phyloP scores from a whole-genome alignment of 2,888 invertebrate genomes.

The Hemistola chrysoprasaria region DNA sequence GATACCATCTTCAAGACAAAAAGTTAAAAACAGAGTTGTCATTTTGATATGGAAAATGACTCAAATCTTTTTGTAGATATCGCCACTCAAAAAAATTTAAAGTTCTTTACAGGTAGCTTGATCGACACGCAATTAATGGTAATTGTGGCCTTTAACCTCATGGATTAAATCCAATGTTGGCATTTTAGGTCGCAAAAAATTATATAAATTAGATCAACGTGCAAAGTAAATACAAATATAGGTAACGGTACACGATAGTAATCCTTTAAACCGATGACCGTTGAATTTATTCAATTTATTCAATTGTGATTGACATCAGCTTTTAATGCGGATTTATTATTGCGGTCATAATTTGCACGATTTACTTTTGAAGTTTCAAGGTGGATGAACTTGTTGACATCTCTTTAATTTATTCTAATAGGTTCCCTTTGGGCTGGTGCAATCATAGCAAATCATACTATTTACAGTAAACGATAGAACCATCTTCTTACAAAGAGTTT shows the following conservation, averaged over 20 bases:
- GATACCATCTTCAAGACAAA: too few relatives aligned
- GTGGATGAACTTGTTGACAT: constrained; percentile 7
- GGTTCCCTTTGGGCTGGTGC: too few relatives aligned
- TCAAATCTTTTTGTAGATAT: too few relatives aligned
- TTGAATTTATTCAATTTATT: constrained; percentile 16
- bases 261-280: constrained; percentile 11
- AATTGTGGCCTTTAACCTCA: constrained; percentile 15
- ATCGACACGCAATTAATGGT: constrained; percentile 10
- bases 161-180: constrained; percentile 4
- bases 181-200: constrained; percentile 17
- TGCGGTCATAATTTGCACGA: constrained; percentile 18
- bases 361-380: constrained; percentile 11
- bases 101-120: constrained; percentile 2
- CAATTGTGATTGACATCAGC: constrained; percentile 22
- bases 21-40: too few relatives aligned
- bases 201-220: constrained; percentile 12
- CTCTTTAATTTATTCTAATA: too few relatives aligned
- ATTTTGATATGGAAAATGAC: too few relatives aligned
- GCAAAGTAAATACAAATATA: constrained; percentile 14
- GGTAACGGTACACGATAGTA: constrained; percentile 13
- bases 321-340: constrained; percentile 23
- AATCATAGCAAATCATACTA: too few relatives aligned
- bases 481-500: too few relatives aligned
- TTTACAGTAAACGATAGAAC: too few relatives aligned
- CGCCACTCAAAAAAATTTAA: too few relatives aligned